Evolutionary conservation across 2,888 invertebrate species (phyloP).

Genomic region (Philhelius pedissequus): DNA sequence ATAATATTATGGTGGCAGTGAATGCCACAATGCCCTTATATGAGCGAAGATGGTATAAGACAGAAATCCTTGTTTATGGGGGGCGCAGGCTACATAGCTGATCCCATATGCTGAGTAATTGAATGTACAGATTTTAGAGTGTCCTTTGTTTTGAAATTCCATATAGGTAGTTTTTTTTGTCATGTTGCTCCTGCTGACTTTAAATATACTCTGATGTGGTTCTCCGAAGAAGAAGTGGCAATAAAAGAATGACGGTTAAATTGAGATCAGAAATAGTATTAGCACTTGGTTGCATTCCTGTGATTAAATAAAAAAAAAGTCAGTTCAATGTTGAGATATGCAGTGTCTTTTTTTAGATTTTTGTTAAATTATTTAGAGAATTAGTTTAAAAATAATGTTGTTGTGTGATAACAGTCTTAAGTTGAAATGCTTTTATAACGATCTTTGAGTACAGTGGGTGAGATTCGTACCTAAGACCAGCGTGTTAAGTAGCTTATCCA

Average conservation of each 20-base stretch:
- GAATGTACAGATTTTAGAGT: conserved; percentile 26
- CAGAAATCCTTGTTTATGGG: conserved; percentile 19
- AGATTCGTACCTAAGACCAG: too few species aligned
- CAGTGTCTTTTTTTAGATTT: too few species aligned
- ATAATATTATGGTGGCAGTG: conserved; percentile 35
- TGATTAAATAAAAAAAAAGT: too few species aligned
- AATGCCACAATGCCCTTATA: conserved; percentile 32
- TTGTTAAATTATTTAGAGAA: too few species aligned
- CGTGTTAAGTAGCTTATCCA: too few species aligned
- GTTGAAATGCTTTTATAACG: too few species aligned
- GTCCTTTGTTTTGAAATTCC: conserved; percentile 38
- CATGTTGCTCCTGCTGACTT: not conserved
- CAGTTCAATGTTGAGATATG: too few species aligned
- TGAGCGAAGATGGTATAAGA: not conserved
- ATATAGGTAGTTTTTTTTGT: not conserved
- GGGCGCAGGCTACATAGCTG: conserved; percentile 14
- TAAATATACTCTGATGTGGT: not conserved
- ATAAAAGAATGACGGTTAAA: not conserved
- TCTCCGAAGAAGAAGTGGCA: not conserved
- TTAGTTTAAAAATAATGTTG: too few species aligned
- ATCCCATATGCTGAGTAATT: conserved; percentile 34
- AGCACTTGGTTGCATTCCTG: too few species aligned
- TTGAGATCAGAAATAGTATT: not conserved
- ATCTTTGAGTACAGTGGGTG: too few species aligned
- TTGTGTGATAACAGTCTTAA: too few species aligned